Evolutionary conservation across 2,113 vertebrate species (phyloP).

Genomic region (Engraulis encrasicolus): DNA sequence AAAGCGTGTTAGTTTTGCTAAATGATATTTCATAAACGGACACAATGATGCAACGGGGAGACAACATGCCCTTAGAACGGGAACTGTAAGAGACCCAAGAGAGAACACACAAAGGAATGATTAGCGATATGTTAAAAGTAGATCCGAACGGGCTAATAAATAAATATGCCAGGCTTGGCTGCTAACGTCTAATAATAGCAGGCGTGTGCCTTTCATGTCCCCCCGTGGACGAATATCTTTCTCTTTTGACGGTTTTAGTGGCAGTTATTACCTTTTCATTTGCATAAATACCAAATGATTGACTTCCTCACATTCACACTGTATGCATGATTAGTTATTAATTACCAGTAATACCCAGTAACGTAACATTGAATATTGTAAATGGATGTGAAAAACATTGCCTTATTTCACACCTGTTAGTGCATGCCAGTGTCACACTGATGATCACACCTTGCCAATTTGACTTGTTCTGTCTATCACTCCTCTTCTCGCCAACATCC

Average conservation of each 20-base stretch:
- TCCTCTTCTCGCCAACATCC: constrained; percentile 31
- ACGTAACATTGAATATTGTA: not conserved
- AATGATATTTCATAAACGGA: not conserved
- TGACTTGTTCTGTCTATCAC: constrained; percentile 37
- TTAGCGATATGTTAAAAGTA: not conserved
- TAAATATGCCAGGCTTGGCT: constrained; percentile 19
- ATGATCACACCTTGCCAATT: not conserved
- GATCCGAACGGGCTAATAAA: constrained; percentile 25
- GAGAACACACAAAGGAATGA: not conserved
- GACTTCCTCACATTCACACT: not conserved
- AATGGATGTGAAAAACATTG: not conserved
- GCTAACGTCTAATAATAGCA: constrained; percentile 22
- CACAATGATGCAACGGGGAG: not conserved
- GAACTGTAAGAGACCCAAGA: not conserved
- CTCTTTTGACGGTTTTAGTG: not conserved
- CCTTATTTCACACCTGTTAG: not conserved
- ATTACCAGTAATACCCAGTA: not conserved
- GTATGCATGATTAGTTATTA: not conserved
- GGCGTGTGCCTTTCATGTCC: too few relatives aligned
- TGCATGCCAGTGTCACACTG: too few relatives aligned
- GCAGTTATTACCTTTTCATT: not conserved
- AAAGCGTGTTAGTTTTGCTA: not conserved
- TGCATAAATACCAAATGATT: too few relatives aligned
- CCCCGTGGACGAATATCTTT: too few relatives aligned
- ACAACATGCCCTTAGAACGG: not conserved